Percentiles rank a stretch among this genome's conserved stretches.
Evolutionary conservation across 2,888 invertebrate species (phyloP).

Genomic region (Odontothrips loti): DNA sequence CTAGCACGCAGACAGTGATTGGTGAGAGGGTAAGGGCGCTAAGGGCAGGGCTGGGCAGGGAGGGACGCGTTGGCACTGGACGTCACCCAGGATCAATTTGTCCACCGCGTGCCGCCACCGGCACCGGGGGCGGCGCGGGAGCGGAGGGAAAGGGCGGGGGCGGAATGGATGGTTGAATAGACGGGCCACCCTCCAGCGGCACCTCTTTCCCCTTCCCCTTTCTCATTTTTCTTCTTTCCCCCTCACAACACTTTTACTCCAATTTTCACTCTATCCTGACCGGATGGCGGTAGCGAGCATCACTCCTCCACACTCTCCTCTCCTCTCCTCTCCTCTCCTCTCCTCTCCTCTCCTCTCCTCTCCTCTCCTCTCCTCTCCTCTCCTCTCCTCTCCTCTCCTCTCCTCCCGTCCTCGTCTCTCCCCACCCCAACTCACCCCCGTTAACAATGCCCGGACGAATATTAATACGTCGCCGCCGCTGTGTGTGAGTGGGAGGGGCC

Average conservation of each 20-base stretch:
- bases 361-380: neutral
- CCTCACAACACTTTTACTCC: neutral
- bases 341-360: neutral
- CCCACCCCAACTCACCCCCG: neutral
- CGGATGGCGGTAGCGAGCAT: no score
- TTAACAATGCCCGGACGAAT: neutral
- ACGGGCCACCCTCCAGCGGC: neutral
- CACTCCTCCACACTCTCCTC: neutral
- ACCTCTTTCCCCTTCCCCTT: neutral
- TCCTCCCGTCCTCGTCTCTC: neutral
- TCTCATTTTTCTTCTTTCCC: neutral
- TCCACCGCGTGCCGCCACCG: neutral
- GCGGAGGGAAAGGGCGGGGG: neutral
- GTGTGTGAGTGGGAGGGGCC: neutral
- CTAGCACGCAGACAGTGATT: no score
- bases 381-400: neutral
- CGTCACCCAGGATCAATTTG: no score
- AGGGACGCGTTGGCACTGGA: neutral
- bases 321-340: neutral
- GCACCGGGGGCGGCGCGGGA: neutral
- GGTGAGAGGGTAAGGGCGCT: neutral
- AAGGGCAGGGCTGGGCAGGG: neutral
- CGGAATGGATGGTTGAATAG: conserved; percentile 1
- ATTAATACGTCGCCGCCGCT: neutral
- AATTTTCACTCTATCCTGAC: no score